Evolutionary conservation across 2,797 vertebrate species (phyloP), one percentile per base, ranked within the genome.

Genomic region (Holocentrus rufus): DNA sequence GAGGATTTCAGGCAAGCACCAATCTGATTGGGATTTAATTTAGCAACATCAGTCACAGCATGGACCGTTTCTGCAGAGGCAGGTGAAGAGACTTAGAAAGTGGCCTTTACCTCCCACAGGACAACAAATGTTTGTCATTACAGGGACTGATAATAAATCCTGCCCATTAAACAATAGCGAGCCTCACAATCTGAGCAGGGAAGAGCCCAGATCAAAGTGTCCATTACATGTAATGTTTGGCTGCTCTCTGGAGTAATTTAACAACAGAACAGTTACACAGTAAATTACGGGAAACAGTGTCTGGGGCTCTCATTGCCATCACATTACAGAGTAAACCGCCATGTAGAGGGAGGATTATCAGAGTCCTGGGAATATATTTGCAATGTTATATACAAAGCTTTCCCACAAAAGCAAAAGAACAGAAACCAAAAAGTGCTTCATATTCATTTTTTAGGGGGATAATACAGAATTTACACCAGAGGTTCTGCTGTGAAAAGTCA

Each of bases 111-210:
- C 72, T 86, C 80, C 84, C 69, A 20, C 50, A 7, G 67, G 77
- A 85, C 82, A 82, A 80, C 69, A 85, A 85, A 85, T 83, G 76
- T 84, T 89, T 88, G 68, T 80, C 84, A 79, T 87, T 81, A 85
- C 72, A 79, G 81, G 36, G 55, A 53, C 73, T 76, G 73, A 85
- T 87, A 85, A 89, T 85, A 86, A 92, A 87, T 55, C 63, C 65
- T 53, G 55, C 42, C 49, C 57, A 72, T 81, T 86, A 75, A 85
- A 87, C 72, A 86, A 83, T 74, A 82, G 64, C 72, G 79, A 64
- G 57, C 44, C 64, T 36, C 18, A 39, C 30, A 20, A 27, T 60
- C 55, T 68, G 76, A 64, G 34, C 58, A 23, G 3, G 6, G 69
- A 84, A 79, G 59, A 25, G 52, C 50, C 53, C 22, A 23, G 52